A percentile compares a stretch with the other conserved stretches of the same genome.
These are phyloP conservation scores for Pteropus rufus DNA, from an alignment of 2,797 vertebrate genomes.

Conservation along the genomic window DNA sequence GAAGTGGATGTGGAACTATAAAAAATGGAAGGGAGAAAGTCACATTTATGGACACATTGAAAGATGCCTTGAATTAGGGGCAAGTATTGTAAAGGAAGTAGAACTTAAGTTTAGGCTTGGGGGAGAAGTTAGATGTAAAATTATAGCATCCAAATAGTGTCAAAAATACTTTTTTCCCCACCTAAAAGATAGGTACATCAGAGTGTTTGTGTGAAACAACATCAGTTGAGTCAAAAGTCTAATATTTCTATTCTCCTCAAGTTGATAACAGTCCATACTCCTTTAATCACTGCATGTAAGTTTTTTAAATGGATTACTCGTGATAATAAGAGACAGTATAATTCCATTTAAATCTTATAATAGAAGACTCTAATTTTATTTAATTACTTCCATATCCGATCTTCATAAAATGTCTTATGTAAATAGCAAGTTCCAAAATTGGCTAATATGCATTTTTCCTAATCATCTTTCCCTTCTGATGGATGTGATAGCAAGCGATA, in stretches of 20 bases:
- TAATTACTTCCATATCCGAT: conserved; percentile 36
- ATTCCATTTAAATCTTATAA: conserved; percentile 49
- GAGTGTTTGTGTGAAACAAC: background rate
- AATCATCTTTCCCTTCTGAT: conserved; percentile 29
- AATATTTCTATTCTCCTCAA: background rate
- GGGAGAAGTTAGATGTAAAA: background rate
- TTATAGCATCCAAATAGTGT: background rate
- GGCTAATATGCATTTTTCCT: conserved; percentile 26
- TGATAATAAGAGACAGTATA: background rate
- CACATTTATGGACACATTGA: background rate
- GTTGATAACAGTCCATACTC: background rate
- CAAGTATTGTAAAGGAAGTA: background rate
- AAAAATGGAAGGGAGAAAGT: background rate
- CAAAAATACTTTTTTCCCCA: background rate
- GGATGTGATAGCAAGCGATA: background rate
- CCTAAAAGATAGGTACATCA: background rate
- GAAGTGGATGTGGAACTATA: background rate
- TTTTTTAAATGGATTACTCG: conserved; percentile 49
- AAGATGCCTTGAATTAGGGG: background rate
- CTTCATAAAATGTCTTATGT: conserved; percentile 43
- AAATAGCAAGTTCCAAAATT: conserved; percentile 49
- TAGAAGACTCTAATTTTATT: conserved; percentile 56
- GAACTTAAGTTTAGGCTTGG: background rate
- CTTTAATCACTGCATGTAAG: conserved; percentile 23
- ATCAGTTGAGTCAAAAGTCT: background rate